Evolutionary conservation across 2,113 vertebrate genomes (phyloP), one percentile per base, ranked within the genome.

Genomic region (Nestor notabilis): DNA sequence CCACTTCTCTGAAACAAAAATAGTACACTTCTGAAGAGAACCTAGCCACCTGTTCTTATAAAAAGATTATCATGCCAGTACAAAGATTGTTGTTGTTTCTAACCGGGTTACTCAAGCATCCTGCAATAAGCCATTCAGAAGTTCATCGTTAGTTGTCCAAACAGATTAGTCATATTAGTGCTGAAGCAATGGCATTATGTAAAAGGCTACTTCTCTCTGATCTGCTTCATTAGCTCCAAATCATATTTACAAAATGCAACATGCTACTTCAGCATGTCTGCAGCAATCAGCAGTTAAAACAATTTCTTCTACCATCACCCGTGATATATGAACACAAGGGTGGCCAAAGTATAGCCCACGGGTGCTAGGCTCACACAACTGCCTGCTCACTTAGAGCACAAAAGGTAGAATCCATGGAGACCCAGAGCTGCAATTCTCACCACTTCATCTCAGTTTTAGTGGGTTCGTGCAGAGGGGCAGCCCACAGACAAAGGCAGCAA

Each of bases 61-160:
- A 94, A 95, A 92, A 95, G 90, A 97, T 92, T 87, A 87, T 90
- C 79, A 65, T 89, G 78, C 90, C 84, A 94, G 83, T 78, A 97
- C 95, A 98, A 98, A 98, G 96, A 94, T 75, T 79, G 96, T 96
- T 98, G 96, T 96, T 98, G 96, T 97, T 98, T 97, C 92, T 96
- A 95, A 91, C 77, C 0, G 15, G 97, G 91, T 97, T 98, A 98
- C 96, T 98, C 97, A 95, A 98, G 97, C 98, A 92, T 97, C 88
- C 87, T 88, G 94, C 95, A 97, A 98, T 85, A 96, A 97, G 95
- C 97, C 96, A 97, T 98, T 97, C 97, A 98, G 82, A 93, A 96
- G 93, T 97, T 96, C 96, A 97, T 97, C 90, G 83, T 95, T 96
- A 95, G 92, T 96, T 98, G 98, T 98, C 97, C 83, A 92, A 96